Base-by-base conservation (phyloP, 1,140 invertebrate genomes). In the Drosophila prosaltans region DNA sequence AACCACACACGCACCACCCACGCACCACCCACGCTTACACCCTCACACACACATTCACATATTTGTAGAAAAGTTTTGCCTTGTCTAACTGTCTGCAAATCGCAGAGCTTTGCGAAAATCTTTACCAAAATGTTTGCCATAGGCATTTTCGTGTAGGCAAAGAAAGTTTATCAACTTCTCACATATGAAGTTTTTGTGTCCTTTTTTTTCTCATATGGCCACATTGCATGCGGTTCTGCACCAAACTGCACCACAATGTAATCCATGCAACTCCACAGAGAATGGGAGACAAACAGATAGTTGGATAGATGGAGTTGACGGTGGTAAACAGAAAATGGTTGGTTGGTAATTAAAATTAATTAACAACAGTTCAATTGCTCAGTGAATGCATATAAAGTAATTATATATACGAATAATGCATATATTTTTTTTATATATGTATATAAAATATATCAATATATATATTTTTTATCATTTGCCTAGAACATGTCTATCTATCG, bases 91-190 rank as follows among this genome's bases (percentile, higher is more conserved):
- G 84, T 89, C 84, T 77, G 74, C 83, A 88, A 89, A 86, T 86
- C 83, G 83, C 84, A 83, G 84, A 80, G 83, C 83, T 88, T 75
- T 74, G 73, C 84, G 67, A 83, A 83, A 88, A 88, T 88, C 83
- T 89, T 86, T 89, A 67, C 84, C 83, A 78, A 88, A 88, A 88
- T 88, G 83, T 88, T 88, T 78, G 80, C 83, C 84, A 83, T 89
- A 88, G 84, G 81, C 83, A 88, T 86, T 88, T 36, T 80, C 7
- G 6, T 28, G 40, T 72, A 57, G 80, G 67, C 65, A 39, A 78
- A 80, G 77, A 85, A 71, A 71, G 80, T 88, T 57, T 67, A 54
- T 67, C 69, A 74, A 74, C 26, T 39, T 41, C 40, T 16, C 73
- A 55, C 76, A 68, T 67, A 80, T 67, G 32, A 88, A 88, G 80